These are phyloP conservation scores for Hylaea fasciaria DNA, from an alignment of 2,888 invertebrate genomes.

Conservation along the genomic window DNA sequence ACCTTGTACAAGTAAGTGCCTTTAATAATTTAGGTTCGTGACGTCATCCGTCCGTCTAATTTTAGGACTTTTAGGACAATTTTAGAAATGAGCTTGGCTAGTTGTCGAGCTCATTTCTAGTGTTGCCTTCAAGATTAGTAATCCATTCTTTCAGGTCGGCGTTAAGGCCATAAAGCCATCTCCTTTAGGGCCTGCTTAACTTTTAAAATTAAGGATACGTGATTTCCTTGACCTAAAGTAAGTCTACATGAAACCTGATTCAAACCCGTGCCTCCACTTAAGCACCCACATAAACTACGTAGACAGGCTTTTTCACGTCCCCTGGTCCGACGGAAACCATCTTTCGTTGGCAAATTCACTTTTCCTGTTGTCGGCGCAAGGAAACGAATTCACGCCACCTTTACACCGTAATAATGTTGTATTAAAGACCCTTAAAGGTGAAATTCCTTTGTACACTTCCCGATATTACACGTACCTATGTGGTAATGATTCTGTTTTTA, in stretches of 20 bases:
- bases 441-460: conserved; percentile 50
- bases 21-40: too few species aligned
- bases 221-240: not conserved
- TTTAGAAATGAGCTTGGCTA: too few species aligned
- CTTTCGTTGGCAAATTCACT: conserved; percentile 65
- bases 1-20: too few species aligned
- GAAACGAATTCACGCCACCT: conserved; percentile 61
- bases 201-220: not conserved
- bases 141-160: too few species aligned
- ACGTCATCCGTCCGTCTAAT: too few species aligned
- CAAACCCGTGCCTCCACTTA: conserved; percentile 6
- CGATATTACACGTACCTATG: conserved; percentile 30
- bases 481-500: conserved; percentile 36
- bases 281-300: conserved; percentile 16
- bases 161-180: too few species aligned
- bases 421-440: conserved; percentile 52
- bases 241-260: conserved; percentile 35
- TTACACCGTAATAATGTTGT: conserved; percentile 59
- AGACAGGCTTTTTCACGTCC: conserved; percentile 32
- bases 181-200: too few species aligned
- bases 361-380: conserved; percentile 63
- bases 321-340: conserved; percentile 47
- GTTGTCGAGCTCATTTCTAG: too few species aligned
- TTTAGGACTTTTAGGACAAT: too few species aligned
- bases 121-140: too few species aligned